phyloP scores from a whole-genome alignment of 1,140 invertebrate genomes.

The Hyphantria cunea region DNA sequence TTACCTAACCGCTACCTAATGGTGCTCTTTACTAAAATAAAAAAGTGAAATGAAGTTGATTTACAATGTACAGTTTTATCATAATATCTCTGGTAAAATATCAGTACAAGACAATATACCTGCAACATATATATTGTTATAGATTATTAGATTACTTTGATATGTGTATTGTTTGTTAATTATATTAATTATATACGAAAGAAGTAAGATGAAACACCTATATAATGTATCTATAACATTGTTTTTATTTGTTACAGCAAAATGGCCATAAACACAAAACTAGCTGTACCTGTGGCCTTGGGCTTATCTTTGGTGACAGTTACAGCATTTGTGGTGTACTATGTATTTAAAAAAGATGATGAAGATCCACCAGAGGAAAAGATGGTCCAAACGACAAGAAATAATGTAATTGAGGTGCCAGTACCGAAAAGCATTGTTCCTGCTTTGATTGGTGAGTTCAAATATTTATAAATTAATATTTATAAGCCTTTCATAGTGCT shows the following conservation, averaged over 20 bases:
- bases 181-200: too few relatives aligned
- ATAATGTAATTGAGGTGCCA: slow-evolving; percentile 64
- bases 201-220: not conserved
- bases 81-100: too few relatives aligned
- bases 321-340: slow-evolving; percentile 70
- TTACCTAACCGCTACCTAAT: too few relatives aligned
- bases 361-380: slow-evolving; percentile 48
- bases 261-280: slow-evolving; percentile 62
- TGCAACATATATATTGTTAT: too few relatives aligned
- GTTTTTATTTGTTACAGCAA: slow-evolving; percentile 46
- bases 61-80: too few relatives aligned
- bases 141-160: too few relatives aligned
- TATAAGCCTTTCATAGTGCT: too few relatives aligned
- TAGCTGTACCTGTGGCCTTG: slow-evolving; percentile 59
- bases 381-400: slow-evolving; percentile 52
- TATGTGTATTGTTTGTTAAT: too few relatives aligned
- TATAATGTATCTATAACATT: not conserved
- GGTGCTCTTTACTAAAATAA: too few relatives aligned
- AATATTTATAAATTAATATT: too few relatives aligned
- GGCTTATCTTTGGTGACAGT: slow-evolving; percentile 68
- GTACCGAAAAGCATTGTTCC: slow-evolving; percentile 70
- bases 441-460: slow-evolving; percentile 68
- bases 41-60: too few relatives aligned
- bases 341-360: slow-evolving; percentile 70
- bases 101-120: too few relatives aligned